Percentiles rank a stretch among this genome's conserved stretches.
Conservation (phyloP, 2,113 vertebrate species). For the Cyanoderma ruficeps region DNA sequence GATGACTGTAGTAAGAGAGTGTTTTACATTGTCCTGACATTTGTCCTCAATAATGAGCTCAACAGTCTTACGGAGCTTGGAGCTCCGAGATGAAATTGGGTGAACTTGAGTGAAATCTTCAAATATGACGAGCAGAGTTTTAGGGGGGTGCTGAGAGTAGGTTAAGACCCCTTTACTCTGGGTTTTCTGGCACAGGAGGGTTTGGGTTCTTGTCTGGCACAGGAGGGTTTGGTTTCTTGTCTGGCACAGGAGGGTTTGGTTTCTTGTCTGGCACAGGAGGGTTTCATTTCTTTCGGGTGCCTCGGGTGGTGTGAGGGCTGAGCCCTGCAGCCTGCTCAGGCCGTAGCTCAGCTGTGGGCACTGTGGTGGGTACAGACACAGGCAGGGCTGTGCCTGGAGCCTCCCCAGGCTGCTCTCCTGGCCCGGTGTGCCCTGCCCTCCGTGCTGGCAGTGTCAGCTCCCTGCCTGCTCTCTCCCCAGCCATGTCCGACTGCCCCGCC, state of each 20-base stretch:
- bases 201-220: no score
- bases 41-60: background rate
- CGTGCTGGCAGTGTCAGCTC: background rate
- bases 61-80: background rate
- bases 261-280: no score
- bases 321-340: background rate
- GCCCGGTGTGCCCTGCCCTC: rapidly evolving
- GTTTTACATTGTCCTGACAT: background rate
- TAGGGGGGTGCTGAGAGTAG: background rate
- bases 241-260: no score
- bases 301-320: background rate
- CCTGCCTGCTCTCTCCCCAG: constrained; percentile 65
- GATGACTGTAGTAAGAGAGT: background rate
- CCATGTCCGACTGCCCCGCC: constrained; percentile 92
- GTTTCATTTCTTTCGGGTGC: background rate
- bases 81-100: background rate
- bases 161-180: background rate
- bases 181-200: rapidly evolving
- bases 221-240: no score
- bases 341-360: background rate
- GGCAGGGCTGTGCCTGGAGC: background rate
- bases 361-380: rapidly evolving
- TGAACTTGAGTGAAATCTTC: no score
- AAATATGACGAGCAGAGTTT: rapidly evolving
- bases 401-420: background rate